Evolutionary conservation across 2,113 vertebrate species (phyloP).

Genomic region (Prinia subflava): DNA sequence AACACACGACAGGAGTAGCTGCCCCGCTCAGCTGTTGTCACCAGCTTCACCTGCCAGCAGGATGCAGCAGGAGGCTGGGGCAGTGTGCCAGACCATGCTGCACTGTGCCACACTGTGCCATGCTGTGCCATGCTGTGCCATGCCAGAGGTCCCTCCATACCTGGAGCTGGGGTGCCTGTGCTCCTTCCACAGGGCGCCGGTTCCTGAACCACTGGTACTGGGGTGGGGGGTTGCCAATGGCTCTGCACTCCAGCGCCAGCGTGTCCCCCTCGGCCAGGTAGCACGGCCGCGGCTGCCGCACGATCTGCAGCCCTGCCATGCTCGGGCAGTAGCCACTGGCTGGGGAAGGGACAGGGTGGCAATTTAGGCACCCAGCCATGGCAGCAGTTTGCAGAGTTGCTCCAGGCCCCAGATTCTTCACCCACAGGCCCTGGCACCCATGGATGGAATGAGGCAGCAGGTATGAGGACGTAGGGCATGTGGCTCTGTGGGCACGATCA

Average conservation of each 20-base stretch:
- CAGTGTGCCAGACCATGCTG: accelerated
- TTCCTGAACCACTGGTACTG: slow-evolving; percentile 86
- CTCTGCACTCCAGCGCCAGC: slow-evolving; percentile 73
- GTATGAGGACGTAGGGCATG: background rate
- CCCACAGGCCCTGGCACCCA: background rate
- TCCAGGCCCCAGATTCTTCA: background rate
- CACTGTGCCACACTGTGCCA: accelerated
- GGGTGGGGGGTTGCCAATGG: slow-evolving; percentile 76
- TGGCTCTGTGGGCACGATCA: background rate
- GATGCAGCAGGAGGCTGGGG: background rate
- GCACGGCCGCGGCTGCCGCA: slow-evolving; percentile 67
- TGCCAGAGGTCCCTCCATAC: background rate
- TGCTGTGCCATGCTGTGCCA: accelerated
- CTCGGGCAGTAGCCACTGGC: slow-evolving; percentile 61
- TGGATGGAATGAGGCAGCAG: background rate
- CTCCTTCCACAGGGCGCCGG: slow-evolving; percentile 48
- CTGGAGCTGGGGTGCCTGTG: slow-evolving; percentile 54
- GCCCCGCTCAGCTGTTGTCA: slow-evolving; percentile 81
- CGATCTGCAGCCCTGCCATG: slow-evolving; percentile 68
- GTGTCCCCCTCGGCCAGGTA: slow-evolving; percentile 74
- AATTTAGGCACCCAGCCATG: background rate
- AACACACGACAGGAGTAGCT: slow-evolving; percentile 78
- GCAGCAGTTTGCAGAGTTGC: background rate
- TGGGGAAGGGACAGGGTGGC: background rate
- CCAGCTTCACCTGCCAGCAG: slow-evolving; percentile 39